Conservation (phyloP, 2,113 vertebrate genomes). For the Labeo rohita region DNA sequence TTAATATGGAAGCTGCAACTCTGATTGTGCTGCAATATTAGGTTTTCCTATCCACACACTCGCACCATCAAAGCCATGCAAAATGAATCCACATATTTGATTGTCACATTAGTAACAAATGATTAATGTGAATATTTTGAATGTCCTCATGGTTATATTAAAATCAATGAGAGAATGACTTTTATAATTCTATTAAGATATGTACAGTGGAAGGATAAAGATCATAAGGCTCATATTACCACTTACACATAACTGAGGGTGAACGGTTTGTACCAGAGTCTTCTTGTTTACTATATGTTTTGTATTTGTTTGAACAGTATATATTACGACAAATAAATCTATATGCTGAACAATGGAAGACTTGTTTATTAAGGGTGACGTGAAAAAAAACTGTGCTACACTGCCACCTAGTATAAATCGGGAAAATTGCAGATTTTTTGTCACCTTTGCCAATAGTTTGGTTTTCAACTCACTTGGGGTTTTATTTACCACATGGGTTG, state of each 20-base stretch:
- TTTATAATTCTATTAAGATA: not conserved
- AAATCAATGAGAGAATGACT: not conserved
- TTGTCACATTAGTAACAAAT: conserved; percentile 18
- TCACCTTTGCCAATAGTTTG: not conserved
- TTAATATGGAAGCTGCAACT: not conserved
- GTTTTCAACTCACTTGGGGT: not conserved
- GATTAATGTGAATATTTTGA: conserved; percentile 36
- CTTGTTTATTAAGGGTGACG: not conserved
- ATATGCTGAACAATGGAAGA: conserved; percentile 25
- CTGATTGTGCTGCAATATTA: conserved; percentile 16
- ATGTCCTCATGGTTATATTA: conserved; percentile 1
- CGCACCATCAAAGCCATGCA: not conserved
- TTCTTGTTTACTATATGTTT: conserved; percentile 48
- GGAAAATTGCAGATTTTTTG: not conserved
- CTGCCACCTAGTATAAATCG: not conserved
- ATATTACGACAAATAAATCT: conserved; percentile 46
- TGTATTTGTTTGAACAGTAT: conserved; percentile 53
- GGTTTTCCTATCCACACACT: not conserved
- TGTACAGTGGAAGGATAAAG: not conserved
- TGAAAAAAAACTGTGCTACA: not conserved
- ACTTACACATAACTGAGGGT: not conserved
- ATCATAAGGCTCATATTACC: not conserved
- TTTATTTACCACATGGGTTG: not conserved
- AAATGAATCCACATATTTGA: not conserved
- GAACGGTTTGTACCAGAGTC: conserved; percentile 41